Percentiles rank a stretch among this genome's conserved stretches.
phyloP scores from a whole-genome alignment of 1,140 invertebrate species.

The Drosophila ohnishii region DNA sequence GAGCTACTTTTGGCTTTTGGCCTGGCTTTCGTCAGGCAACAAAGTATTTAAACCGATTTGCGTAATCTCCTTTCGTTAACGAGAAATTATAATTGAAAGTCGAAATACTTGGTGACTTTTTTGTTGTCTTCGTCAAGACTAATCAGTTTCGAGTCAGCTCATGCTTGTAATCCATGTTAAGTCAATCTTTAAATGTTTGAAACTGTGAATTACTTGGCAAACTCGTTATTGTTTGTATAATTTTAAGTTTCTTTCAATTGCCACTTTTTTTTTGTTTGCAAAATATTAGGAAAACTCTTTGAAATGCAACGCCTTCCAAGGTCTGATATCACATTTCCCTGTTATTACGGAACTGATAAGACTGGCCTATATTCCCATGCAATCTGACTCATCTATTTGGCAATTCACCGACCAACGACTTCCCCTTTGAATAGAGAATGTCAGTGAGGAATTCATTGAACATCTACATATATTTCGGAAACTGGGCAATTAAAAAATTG shows the following conservation, averaged over 20 bases:
- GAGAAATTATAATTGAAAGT: constrained; percentile 35
- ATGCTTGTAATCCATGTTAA: neutral
- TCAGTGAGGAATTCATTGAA: constrained; percentile 18
- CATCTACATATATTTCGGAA: constrained; percentile 4
- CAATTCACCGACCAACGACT: constrained; percentile 10
- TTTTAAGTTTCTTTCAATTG: neutral
- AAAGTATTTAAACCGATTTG: constrained; percentile 51
- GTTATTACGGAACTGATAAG: constrained; percentile 1
- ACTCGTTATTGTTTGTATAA: too few species aligned
- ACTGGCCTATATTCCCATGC: neutral
- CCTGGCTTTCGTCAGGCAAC: constrained; percentile 7
- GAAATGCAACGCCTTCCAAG: neutral
- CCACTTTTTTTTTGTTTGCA: neutral
- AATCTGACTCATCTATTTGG: constrained; percentile 17
- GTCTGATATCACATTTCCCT: neutral
- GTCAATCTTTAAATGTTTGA: neutral
- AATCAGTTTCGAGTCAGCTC: neutral
- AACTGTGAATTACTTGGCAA: neutral
- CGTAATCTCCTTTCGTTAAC: constrained; percentile 39
- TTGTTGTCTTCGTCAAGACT: neutral
- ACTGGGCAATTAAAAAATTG: constrained; percentile 26
- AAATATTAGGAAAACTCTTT: neutral
- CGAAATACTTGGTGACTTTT: constrained; percentile 16
- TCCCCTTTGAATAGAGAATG: neutral
- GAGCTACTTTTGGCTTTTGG: constrained; percentile 33